Conservation (phyloP, 1,140 invertebrate species). For the Lethocerus indicus region DNA sequence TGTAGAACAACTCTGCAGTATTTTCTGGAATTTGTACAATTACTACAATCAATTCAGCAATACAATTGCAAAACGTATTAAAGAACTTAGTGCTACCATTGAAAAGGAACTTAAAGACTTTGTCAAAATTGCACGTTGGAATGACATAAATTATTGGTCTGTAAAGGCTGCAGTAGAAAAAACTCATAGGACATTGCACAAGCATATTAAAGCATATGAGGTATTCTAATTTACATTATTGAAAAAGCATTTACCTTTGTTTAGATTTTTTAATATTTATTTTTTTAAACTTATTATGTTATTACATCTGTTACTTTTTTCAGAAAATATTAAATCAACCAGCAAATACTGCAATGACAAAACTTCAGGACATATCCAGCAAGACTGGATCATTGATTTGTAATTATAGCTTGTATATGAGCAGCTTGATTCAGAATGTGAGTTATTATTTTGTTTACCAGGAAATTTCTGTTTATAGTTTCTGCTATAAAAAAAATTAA, state of each 20-base stretch:
- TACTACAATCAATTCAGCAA: conserved; percentile 69
- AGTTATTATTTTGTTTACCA: too few relatives aligned
- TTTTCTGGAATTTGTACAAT: conserved; percentile 70
- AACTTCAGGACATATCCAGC: conserved; percentile 4
- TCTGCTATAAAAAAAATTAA: too few relatives aligned
- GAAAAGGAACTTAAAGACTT: conserved; percentile 86
- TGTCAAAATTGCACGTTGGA: conserved; percentile 88
- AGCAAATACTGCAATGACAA: conserved; percentile 22
- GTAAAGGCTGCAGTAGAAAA: conserved; percentile 75
- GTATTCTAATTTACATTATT: conserved; percentile 17
- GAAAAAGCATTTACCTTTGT: not conserved
- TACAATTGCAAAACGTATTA: conserved; percentile 43
- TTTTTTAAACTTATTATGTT: not conserved
- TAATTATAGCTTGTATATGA: too few relatives aligned
- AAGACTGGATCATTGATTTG: too few relatives aligned
- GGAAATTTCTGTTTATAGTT: too few relatives aligned
- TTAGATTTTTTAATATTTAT: not conserved
- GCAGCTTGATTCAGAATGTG: too few relatives aligned
- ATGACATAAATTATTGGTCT: conserved; percentile 86
- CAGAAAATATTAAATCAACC: conserved; percentile 34
- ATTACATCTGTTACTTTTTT: conserved; percentile 13
- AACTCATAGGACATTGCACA: conserved; percentile 71
- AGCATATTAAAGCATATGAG: conserved; percentile 68
- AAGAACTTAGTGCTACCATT: conserved; percentile 51
- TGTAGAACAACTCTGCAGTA: conserved; percentile 38